Evolutionary conservation across 2,888 invertebrate genomes (phyloP), one percentile per base, ranked within the genome.

Genomic region (Falcaria lacertinaria): DNA sequence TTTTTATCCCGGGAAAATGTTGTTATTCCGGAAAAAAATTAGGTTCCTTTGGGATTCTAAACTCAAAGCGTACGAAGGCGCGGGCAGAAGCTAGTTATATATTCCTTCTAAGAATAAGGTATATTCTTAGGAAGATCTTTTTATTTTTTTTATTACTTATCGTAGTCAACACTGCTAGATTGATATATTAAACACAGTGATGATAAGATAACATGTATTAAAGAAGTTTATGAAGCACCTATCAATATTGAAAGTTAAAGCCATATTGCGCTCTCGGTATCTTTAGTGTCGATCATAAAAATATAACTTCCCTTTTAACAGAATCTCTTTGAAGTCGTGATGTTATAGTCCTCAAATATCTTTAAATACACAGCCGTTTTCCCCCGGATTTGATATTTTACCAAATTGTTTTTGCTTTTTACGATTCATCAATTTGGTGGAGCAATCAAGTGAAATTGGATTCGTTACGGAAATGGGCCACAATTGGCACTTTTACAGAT

Each of bases 401-500:
- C 58, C 61, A 67, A 69, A 70, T 67, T 69, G 69, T 70, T 68
- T 70, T 69, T 59, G 55, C 54, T 60, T 61, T 69, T 72, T 71
- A 71, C 64, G 69, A 67, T 64, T 72, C 69, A 68, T 69, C 69
- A 70, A 64, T 68, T 72, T 64, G 55, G 52, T 57, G 57, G 60
- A 65, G 64, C 65, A 66, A 72, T 70, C 67, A 68, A 68, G 57
- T 58, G 63, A 64, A 69, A 72, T 70, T 70, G 68, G 72, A 69
- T 69, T 72, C 64, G 68, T 72, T 70, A 67, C 61, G 60, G 61
- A 67, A 68, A 65, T 63, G 60, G 58, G 55, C 69, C 64, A 69
- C 69, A 72, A 72, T 69, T 68, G 70, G 65, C 68, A 67, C 60
- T 67, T 72, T 72, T 70, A 70, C 68, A 65, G 63, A 59, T 67